Evolutionary conservation across 1,140 invertebrate genomes (phyloP).

Genomic region (Halictus rubicundus): DNA sequence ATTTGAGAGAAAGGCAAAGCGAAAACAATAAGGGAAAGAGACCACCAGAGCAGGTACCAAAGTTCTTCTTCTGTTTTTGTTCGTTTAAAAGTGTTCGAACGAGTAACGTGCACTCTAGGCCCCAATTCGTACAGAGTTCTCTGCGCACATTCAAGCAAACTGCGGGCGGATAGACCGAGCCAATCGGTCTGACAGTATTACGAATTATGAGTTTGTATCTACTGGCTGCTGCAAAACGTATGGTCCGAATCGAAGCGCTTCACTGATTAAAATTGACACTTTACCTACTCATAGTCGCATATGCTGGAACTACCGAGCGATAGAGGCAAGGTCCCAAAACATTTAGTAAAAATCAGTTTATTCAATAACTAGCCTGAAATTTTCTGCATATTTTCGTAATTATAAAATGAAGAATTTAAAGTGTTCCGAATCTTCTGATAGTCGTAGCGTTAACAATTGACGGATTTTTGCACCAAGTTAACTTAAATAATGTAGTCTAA

Average conservation of each 20-base stretch:
- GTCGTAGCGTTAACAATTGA: not conserved
- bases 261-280: not conserved
- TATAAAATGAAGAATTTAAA: too few relatives aligned
- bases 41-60: conserved; percentile 32
- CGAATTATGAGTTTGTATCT: conserved; percentile 22
- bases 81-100: conserved; percentile 17
- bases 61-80: conserved; percentile 14
- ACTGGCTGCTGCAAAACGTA: not conserved
- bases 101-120: not conserved
- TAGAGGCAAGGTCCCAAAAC: too few relatives aligned
- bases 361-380: too few relatives aligned
- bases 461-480: too few relatives aligned
- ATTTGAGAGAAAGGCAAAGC: not conserved
- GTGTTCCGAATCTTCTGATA: too few relatives aligned
- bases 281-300: too few relatives aligned
- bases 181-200: conserved; percentile 52
- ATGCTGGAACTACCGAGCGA: too few relatives aligned
- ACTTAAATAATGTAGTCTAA: too few relatives aligned
- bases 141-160: conserved; percentile 26
- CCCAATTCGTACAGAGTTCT: conserved; percentile 6
- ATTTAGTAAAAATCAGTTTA: too few relatives aligned
- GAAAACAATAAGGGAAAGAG: conserved; percentile 6
- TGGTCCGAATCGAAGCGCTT: not conserved
- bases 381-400: too few relatives aligned
- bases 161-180: conserved; percentile 19